Evolutionary conservation across 1,140 invertebrate species (phyloP).

Genomic region (Copidosoma floridanum): DNA sequence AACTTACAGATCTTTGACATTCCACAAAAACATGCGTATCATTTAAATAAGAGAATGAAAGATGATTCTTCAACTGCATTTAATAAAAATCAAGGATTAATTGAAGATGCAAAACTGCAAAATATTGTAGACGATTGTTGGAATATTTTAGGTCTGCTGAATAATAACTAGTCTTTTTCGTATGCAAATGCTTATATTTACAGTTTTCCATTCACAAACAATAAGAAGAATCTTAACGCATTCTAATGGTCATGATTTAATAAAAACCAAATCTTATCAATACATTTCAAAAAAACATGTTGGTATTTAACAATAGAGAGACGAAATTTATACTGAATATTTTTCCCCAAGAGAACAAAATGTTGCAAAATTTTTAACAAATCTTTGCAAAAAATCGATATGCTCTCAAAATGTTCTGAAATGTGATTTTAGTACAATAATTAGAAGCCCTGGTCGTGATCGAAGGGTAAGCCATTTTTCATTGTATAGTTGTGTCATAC

Average conservation of each 20-base stretch:
- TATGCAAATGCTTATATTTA: constrained; percentile 28
- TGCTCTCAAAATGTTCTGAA: no score
- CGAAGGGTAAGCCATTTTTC: no score
- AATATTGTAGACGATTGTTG: background rate
- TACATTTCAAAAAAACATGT: background rate
- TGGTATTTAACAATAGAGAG: background rate
- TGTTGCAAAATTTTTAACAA: constrained; percentile 36
- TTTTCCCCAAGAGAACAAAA: constrained; percentile 7
- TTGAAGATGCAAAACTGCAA: background rate
- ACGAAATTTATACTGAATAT: background rate
- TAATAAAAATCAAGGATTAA: background rate
- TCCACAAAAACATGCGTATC: background rate
- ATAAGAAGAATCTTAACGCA: background rate
- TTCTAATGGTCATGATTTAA: background rate
- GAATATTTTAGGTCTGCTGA: constrained; percentile 14
- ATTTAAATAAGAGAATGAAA: background rate
- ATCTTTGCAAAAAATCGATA: constrained; percentile 20
- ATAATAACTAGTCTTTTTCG: constrained; percentile 23
- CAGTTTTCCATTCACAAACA: constrained; percentile 13
- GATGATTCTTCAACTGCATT: background rate
- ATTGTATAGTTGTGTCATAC: no score
- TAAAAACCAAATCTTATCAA: background rate
- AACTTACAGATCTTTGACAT: constrained; percentile 23
- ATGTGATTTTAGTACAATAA: no score
- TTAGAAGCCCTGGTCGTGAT: no score